phyloP scores from a whole-genome alignment of 2,113 vertebrate species.

The Rana temporaria region DNA sequence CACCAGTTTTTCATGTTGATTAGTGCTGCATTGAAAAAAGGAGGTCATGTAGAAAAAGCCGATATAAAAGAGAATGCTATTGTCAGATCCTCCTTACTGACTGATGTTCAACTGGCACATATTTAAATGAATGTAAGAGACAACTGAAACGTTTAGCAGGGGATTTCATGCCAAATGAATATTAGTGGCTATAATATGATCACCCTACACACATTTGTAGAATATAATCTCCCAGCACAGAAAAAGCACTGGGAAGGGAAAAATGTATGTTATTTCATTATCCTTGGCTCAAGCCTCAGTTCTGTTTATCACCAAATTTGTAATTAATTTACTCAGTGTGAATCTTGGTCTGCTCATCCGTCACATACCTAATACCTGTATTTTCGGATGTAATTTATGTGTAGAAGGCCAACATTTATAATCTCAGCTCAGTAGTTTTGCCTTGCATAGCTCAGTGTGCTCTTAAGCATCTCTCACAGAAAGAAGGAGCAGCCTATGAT shows the following conservation, averaged over 20 bases:
- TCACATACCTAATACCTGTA: slow-evolving; percentile 51
- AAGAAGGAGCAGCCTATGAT: slow-evolving; percentile 63
- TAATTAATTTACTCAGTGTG: slow-evolving; percentile 58
- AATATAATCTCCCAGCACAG: slow-evolving; percentile 42
- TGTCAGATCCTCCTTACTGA: too few relatives aligned
- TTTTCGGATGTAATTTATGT: slow-evolving; percentile 56
- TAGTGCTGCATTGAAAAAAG: too few relatives aligned
- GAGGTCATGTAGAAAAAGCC: too few relatives aligned
- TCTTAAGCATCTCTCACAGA: slow-evolving; percentile 72
- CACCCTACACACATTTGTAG: slow-evolving; percentile 18
- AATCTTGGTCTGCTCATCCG: slow-evolving; percentile 52
- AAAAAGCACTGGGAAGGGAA: slow-evolving; percentile 24
- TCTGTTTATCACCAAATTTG: slow-evolving; percentile 55
- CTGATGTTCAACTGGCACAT: too few relatives aligned
- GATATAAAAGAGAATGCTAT: too few relatives aligned
- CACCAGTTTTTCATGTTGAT: too few relatives aligned
- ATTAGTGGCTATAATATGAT: slow-evolving; percentile 11
- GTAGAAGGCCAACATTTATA: slow-evolving; percentile 50
- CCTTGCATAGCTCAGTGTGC: slow-evolving; percentile 63
- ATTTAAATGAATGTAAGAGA: too few relatives aligned
- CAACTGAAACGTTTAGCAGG: too few relatives aligned
- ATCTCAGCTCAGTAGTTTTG: slow-evolving; percentile 52
- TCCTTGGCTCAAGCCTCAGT: slow-evolving; percentile 48
- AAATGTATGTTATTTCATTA: slow-evolving; percentile 53
- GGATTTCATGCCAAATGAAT: not conserved